Evolutionary conservation across 2,797 vertebrate species (phyloP), one percentile per base, ranked within the genome.

Genomic region (Peromyscus melanophrys): DNA sequence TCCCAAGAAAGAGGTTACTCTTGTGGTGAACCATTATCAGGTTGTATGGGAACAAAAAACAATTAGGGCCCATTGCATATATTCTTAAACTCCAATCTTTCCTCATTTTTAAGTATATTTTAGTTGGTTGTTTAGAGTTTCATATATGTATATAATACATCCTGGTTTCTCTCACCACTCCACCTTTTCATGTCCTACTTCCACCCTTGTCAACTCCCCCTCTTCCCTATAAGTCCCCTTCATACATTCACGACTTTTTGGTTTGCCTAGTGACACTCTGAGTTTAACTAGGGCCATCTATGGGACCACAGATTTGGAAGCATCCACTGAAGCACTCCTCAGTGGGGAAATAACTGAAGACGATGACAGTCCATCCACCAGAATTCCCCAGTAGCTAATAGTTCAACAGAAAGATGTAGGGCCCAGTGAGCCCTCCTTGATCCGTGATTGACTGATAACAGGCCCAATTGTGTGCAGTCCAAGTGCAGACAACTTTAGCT

Each of bases 31-130:
- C 7, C 31, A 69, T 55, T 13, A 69, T 82, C 37, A 85, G 19
- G 8, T 3, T 80, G 31, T 1, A 67, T 73, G 4, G 34, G 5
- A 75, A 37, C 23, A 84, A 69, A 95, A 92, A 86, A 6, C 12
- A 95, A 78, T 65, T 13, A 61, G 10, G 23, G 1, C 40, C n/a
- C 40, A 27, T 76, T 85, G 92, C 76, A 77, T 61, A 84, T 31
- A 71, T 55, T 84, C 96, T 93, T 57, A 21, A 90, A 89, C 73
- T 78, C 11, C 9, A 92, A 90, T 69, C 6, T n/a, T 52, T 25
- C 11, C 16, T n/a, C 17, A 1, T 84, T 46, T 31, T 49, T 23
- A 65, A 46, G 21, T 84, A 11, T 46, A 46, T 46, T 49, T 65
- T 67, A 67, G 34, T 23, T 65, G 34, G 25, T 49, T 8, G 17